Evolutionary conservation across 2,888 invertebrate genomes (phyloP).

Genomic region (Drosophila mayaguana): DNA sequence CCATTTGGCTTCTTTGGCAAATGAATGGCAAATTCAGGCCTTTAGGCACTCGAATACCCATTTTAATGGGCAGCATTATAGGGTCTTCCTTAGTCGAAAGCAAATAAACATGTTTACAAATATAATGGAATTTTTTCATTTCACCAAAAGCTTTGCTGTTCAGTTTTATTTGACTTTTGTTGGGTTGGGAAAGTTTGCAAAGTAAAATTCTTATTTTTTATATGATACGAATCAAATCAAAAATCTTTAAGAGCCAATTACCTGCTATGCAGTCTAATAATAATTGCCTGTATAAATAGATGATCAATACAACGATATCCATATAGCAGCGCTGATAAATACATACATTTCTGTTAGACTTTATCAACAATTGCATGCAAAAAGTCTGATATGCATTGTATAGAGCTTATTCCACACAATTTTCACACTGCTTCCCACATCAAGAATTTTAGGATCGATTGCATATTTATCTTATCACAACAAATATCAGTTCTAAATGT

Average conservation of each 20-base stretch:
- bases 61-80: conserved; percentile 10
- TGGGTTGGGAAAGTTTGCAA: not conserved
- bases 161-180: no score
- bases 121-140: conserved; percentile 42
- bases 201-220: no score
- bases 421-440: not conserved
- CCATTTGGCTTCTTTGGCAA: conserved; percentile 18
- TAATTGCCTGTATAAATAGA: not conserved
- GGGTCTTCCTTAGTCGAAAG: conserved; percentile 34
- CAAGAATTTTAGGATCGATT: not conserved
- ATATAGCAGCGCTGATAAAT: not conserved
- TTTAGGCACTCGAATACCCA: conserved; percentile 8
- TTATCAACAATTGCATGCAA: not conserved
- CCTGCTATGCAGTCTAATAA: not conserved
- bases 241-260: not conserved
- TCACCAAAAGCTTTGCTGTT: not conserved
- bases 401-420: not conserved
- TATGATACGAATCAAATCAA: not conserved
- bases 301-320: not conserved
- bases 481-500: not conserved
- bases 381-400: not conserved
- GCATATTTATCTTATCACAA: not conserved
- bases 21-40: conserved; percentile 5
- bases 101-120: conserved; percentile 57
- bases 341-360: not conserved